These are phyloP conservation scores for Melinaea marsaeus DNA, from an alignment of 2,888 invertebrate species.

Conservation along the genomic window DNA sequence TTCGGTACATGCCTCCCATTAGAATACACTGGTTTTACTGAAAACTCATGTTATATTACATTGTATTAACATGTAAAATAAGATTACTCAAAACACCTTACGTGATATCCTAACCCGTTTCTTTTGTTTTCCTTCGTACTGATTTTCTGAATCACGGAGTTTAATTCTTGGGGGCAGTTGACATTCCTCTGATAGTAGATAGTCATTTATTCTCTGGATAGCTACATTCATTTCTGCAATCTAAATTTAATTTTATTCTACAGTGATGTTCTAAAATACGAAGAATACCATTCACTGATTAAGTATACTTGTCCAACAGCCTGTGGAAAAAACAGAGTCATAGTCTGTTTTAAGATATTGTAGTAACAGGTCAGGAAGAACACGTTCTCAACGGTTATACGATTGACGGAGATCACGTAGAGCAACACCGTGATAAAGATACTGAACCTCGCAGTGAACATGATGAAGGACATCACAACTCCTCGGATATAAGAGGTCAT, in stretches of 20 bases:
- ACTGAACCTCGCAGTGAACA: constrained; percentile 82
- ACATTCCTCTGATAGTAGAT: constrained; percentile 63
- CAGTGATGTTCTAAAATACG: no score
- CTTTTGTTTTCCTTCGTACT: constrained; percentile 37
- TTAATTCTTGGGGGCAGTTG: constrained; percentile 45
- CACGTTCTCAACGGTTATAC: constrained; percentile 83
- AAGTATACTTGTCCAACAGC: constrained; percentile 64
- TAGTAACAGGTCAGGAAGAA: constrained; percentile 85
- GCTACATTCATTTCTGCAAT: constrained; percentile 72
- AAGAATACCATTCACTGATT: not conserved
- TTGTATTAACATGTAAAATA: not conserved
- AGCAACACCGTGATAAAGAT: constrained; percentile 83
- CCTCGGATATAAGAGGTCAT: constrained; percentile 77
- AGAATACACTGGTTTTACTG: constrained; percentile 37
- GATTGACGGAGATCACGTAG: constrained; percentile 79
- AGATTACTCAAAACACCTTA: constrained; percentile 30
- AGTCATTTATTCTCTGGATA: constrained; percentile 64
- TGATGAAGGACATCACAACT: constrained; percentile 79
- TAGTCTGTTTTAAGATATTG: constrained; percentile 83
- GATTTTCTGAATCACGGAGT: constrained; percentile 34
- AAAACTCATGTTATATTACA: constrained; percentile 11
- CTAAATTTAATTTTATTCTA: constrained; percentile 36
- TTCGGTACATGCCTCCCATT: constrained; percentile 18
- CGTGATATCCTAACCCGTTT: constrained; percentile 62
- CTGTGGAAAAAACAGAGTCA: constrained; percentile 84